A percentile compares a stretch with the other conserved stretches of the same genome.
phyloP scores from a whole-genome alignment of 2,888 invertebrate species.

The Andrena camellia region DNA sequence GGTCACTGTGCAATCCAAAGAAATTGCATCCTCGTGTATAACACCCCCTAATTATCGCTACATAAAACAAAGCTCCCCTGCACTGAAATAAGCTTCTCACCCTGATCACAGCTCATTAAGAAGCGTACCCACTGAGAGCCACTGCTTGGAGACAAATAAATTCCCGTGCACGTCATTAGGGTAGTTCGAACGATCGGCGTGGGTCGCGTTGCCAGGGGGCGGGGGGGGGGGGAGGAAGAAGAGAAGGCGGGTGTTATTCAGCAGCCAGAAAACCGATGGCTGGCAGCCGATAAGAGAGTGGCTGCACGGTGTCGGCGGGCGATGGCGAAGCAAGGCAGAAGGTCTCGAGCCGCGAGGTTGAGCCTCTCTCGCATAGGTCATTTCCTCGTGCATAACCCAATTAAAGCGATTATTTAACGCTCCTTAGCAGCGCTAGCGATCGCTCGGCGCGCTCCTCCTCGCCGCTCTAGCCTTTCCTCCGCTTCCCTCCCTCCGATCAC shows the following conservation, averaged over 20 bases:
- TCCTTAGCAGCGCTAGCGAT: slow-evolving; percentile 18
- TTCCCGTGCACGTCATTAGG: slow-evolving; percentile 53
- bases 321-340: slow-evolving; percentile 52
- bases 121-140: background rate
- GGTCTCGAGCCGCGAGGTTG: slow-evolving; percentile 76
- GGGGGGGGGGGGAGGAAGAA: background rate
- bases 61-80: too few species aligned
- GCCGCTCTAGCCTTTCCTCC: background rate
- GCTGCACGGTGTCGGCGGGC: slow-evolving; percentile 17
- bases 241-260: slow-evolving; percentile 23
- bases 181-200: slow-evolving; percentile 45
- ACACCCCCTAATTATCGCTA: too few species aligned
- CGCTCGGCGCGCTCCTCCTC: background rate
- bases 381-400: slow-evolving; percentile 84
- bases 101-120: too few species aligned
- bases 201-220: slow-evolving; percentile 10
- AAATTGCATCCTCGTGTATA: too few species aligned
- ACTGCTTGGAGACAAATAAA: slow-evolving; percentile 38
- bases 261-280: slow-evolving; percentile 38
- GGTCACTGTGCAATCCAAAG: too few species aligned
- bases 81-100: too few species aligned
- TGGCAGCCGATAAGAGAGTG: slow-evolving; percentile 35
- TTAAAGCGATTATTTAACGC: slow-evolving; percentile 83
- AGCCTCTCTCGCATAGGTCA: slow-evolving; percentile 78
- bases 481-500: slow-evolving; percentile 19